Conservation (phyloP, 1,140 invertebrate genomes). For the Armadillidium nasatum region DNA sequence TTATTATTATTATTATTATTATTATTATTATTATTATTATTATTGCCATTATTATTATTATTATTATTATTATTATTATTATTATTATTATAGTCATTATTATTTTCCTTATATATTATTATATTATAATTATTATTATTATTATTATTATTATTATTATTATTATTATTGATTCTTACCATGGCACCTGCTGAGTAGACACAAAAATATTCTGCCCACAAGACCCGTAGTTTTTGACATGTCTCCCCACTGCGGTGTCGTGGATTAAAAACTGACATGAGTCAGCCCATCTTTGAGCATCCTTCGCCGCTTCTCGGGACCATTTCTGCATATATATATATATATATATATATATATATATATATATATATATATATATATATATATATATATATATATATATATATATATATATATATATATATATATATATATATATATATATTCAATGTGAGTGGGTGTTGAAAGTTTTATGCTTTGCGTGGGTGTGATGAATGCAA, state of each 20-base stretch:
- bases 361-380: too few species aligned
- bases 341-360: too few species aligned
- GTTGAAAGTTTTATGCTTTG: too few species aligned
- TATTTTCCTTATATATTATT: background rate
- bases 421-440: too few species aligned
- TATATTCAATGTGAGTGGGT: too few species aligned
- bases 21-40: too few species aligned
- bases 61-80: too few species aligned
- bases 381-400: too few species aligned
- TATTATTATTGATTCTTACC: constrained; percentile 55
- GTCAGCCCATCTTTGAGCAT: constrained; percentile 69
- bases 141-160: background rate
- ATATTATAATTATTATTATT: background rate
- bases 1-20: too few species aligned
- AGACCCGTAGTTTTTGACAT: constrained; percentile 62
- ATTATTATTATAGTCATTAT: background rate
- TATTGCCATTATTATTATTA: too few species aligned
- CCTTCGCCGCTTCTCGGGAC: constrained; percentile 62
- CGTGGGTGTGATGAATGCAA: too few species aligned
- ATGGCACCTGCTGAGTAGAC: constrained; percentile 70
- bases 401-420: too few species aligned
- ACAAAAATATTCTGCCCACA: constrained; percentile 82
- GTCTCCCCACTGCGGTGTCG: constrained; percentile 62
- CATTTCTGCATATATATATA: constrained; percentile 57
- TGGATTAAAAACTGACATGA: constrained; percentile 65